Conservation (phyloP, 2,113 vertebrate genomes). For the Ageneiosus marmoratus region DNA sequence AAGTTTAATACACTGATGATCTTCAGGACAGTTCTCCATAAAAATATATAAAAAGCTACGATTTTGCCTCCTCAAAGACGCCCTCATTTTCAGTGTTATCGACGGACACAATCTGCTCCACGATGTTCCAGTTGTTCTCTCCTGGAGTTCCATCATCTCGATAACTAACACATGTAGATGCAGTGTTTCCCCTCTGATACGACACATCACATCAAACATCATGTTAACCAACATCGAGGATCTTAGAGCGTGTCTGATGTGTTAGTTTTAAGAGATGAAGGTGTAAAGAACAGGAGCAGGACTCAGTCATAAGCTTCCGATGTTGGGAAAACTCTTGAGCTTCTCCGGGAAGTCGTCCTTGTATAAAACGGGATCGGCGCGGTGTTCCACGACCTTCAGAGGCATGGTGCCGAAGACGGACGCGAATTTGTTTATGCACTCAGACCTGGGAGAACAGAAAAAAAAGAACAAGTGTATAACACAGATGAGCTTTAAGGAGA, state of each 20-base stretch:
- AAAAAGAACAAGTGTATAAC: not conserved
- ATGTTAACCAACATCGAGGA: not conserved
- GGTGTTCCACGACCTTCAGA: slow-evolving; percentile 96
- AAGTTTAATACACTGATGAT: not conserved
- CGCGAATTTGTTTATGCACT: slow-evolving; percentile 99
- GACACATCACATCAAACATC: not conserved
- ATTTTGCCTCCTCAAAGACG: not conserved
- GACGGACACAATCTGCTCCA: not conserved
- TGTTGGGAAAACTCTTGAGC: slow-evolving; percentile 98
- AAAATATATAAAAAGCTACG: not conserved
- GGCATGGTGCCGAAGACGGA: slow-evolving; percentile 97
- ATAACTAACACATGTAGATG: too few relatives aligned
- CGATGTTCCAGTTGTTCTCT: not conserved
- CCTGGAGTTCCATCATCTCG: not conserved
- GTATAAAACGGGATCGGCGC: slow-evolving; percentile 94
- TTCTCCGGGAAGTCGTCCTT: slow-evolving; percentile 99
- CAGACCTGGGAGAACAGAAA: slow-evolving; percentile 76
- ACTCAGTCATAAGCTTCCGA: slow-evolving; percentile 86
- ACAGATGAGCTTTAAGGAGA: not conserved
- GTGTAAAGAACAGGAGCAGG: slow-evolving; percentile 19
- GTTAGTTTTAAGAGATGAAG: slow-evolving; percentile 6
- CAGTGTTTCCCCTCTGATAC: too few relatives aligned
- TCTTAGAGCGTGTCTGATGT: not conserved
- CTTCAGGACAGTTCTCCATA: not conserved
- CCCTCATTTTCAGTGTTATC: slow-evolving; percentile 1